These are phyloP conservation scores for Taenioides sp. DNA, from an alignment of 2,797 vertebrate genomes.

Conservation along the genomic window DNA sequence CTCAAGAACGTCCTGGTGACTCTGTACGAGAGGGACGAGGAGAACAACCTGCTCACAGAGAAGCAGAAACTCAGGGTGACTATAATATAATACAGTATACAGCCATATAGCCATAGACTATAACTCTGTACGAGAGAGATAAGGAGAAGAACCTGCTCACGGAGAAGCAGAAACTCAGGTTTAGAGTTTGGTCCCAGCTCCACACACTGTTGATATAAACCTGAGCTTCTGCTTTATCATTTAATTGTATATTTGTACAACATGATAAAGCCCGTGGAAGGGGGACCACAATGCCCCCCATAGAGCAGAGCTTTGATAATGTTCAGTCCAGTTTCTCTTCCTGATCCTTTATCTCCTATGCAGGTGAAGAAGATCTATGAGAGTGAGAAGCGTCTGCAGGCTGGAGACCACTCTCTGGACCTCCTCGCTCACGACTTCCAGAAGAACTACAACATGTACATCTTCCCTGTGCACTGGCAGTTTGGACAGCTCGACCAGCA, in stretches of 20 bases:
- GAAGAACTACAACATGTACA: slow-evolving; percentile 99
- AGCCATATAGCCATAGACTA: too few relatives aligned
- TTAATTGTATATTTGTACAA: too few relatives aligned
- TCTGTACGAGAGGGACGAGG: slow-evolving; percentile 91
- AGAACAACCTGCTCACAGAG: slow-evolving; percentile 95
- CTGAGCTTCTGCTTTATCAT: too few relatives aligned
- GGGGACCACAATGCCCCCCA: too few relatives aligned
- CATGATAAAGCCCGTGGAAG: too few relatives aligned
- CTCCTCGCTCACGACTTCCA: slow-evolving; percentile 94
- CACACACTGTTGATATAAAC: too few relatives aligned
- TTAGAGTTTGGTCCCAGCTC: too few relatives aligned
- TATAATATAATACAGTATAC: too few relatives aligned
- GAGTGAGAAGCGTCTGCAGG: slow-evolving; percentile 94
- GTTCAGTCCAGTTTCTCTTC: neutral
- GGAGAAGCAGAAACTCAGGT: slow-evolving; percentile 95
- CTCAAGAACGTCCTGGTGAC: slow-evolving; percentile 98
- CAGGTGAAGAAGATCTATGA: slow-evolving; percentile 98
- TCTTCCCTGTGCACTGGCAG: slow-evolving; percentile 99
- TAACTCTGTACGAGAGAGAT: slow-evolving; percentile 86
- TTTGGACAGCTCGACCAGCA: slow-evolving; percentile 98
- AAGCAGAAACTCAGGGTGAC: slow-evolving; percentile 95
- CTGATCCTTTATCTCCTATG: fast-evolving
- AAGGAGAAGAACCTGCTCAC: slow-evolving; percentile 95
- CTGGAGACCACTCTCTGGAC: slow-evolving; percentile 91
- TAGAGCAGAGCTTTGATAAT: too few relatives aligned